Percentiles rank a stretch among this genome's conserved stretches.
These are phyloP conservation scores for Anhinga anhinga DNA, from an alignment of 2,113 vertebrate genomes.

Conservation along the genomic window DNA sequence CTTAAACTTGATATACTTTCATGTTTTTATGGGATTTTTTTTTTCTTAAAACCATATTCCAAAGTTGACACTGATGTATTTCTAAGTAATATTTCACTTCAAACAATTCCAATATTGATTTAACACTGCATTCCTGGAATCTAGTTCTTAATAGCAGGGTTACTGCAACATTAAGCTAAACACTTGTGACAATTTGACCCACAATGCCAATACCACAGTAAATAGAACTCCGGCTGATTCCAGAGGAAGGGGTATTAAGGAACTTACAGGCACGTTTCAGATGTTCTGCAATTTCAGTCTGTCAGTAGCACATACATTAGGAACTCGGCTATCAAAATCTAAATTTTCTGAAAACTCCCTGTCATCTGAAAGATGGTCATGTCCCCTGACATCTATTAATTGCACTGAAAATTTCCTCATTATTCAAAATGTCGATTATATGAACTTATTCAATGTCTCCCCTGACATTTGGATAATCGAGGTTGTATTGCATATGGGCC, in stretches of 20 bases:
- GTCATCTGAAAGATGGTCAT: slow-evolving; percentile 1
- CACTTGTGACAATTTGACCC: not conserved
- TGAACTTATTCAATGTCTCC: slow-evolving; percentile 42
- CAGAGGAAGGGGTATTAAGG: not conserved
- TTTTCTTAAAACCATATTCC: not conserved
- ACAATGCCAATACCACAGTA: not conserved
- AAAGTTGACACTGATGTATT: not conserved
- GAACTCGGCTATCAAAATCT: not conserved
- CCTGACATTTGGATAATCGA: slow-evolving; percentile 39
- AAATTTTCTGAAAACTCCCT: slow-evolving; percentile 37
- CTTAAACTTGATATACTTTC: not conserved
- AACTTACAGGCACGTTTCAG: not conserved
- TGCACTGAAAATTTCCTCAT: slow-evolving; percentile 46
- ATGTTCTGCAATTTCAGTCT: not conserved
- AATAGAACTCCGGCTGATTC: not conserved
- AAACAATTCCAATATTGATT: slow-evolving; percentile 1
- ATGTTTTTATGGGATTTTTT: not conserved
- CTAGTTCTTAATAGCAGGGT: not conserved
- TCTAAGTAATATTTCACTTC: not conserved
- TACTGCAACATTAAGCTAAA: not conserved
- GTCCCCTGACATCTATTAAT: slow-evolving; percentile 62
- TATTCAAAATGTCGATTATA: slow-evolving; percentile 51
- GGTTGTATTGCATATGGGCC: slow-evolving; percentile 32
- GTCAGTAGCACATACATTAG: not conserved
- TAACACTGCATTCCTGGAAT: not conserved